Evolutionary conservation across 2,797 vertebrate genomes (phyloP).

Genomic region (Peromyscus attwateri): DNA sequence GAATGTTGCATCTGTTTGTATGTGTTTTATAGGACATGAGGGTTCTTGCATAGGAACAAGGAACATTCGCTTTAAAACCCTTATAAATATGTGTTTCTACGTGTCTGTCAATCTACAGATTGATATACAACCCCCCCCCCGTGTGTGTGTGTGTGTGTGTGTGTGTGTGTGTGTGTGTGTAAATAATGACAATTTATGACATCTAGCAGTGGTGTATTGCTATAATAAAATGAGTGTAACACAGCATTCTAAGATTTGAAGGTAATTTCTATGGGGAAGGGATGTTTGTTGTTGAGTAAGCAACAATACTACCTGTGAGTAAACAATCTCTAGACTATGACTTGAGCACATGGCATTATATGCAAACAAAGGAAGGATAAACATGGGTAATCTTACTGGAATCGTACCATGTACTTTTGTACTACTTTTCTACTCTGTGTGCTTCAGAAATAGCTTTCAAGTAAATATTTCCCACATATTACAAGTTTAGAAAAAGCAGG

Average conservation of each 20-base stretch:
- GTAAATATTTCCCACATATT: neutral
- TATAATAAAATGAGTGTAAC: conserved; percentile 1
- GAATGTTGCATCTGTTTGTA: neutral
- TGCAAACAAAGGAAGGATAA: conserved; percentile 11
- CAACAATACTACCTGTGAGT: neutral
- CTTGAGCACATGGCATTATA: neutral
- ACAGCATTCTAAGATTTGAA: neutral
- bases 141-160: neutral
- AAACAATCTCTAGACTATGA: neutral
- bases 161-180: neutral
- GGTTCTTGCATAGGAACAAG: neutral
- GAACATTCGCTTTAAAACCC: neutral
- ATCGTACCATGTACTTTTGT: neutral
- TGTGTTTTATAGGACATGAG: neutral
- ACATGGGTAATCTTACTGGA: neutral
- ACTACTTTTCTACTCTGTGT: neutral
- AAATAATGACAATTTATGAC: neutral
- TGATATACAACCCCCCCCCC: too few species aligned
- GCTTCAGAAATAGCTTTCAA: neutral
- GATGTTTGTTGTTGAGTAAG: neutral
- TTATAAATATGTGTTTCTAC: neutral
- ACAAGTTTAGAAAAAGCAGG: neutral
- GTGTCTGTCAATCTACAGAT: neutral
- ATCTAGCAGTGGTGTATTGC: neutral
- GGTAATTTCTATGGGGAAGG: neutral